Percentiles rank a stretch among this genome's conserved stretches.
phyloP scores from a whole-genome alignment of 2,888 invertebrate genomes.

The Perizoma affinitatum region DNA sequence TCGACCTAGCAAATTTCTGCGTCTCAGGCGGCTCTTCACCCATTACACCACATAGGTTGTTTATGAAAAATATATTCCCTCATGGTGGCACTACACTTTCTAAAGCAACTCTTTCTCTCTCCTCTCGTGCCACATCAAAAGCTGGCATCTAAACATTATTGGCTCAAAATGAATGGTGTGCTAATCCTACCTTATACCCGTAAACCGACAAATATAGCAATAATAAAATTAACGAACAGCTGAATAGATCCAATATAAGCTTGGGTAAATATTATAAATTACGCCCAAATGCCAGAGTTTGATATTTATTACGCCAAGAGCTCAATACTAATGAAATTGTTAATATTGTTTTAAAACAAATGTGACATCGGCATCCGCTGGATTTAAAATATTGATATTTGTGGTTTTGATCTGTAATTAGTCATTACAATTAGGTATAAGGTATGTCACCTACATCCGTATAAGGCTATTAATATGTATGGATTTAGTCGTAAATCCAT shows the following conservation, averaged over 20 bases:
- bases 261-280: slow-evolving; percentile 56
- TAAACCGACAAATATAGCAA: slow-evolving; percentile 53
- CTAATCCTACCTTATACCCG: slow-evolving; percentile 18
- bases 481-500: slow-evolving; percentile 13
- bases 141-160: not conserved
- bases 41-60: too few species aligned
- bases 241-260: slow-evolving; percentile 43
- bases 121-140: slow-evolving; percentile 3
- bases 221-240: slow-evolving; percentile 56
- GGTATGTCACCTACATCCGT: slow-evolving; percentile 28
- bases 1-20: too few species aligned
- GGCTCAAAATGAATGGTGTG: slow-evolving; percentile 5
- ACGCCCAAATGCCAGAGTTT: slow-evolving; percentile 39
- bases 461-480: slow-evolving; percentile 20
- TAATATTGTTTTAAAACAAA: slow-evolving; percentile 30
- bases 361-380: slow-evolving; percentile 14
- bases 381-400: not conserved
- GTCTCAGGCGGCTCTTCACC: too few species aligned
- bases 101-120: too few species aligned
- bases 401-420: slow-evolving; percentile 21
- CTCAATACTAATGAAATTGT: slow-evolving; percentile 42
- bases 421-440: slow-evolving; percentile 13
- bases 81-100: too few species aligned
- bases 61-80: too few species aligned
- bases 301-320: slow-evolving; percentile 45